Evolutionary conservation across 2,113 vertebrate species (phyloP), one percentile per base, ranked within the genome.

Genomic region (Bos javanicus): DNA sequence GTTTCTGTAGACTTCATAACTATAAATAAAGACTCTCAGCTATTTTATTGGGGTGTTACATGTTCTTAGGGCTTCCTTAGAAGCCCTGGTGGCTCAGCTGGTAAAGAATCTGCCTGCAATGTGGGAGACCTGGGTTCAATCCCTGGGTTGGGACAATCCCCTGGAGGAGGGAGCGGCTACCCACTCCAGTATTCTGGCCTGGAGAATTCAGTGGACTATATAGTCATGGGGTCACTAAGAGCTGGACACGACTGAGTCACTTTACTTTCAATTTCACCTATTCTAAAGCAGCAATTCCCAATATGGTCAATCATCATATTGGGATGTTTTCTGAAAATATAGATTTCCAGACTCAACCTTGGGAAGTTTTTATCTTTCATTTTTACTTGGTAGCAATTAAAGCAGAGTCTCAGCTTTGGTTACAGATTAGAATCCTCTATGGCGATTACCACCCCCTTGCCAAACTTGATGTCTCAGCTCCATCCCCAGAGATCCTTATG

Each of bases 311-410:
- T 91, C 82, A 90, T 28, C 14, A 59, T 54, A 15, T 87, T 84
- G 30, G 10, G n/a, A 60, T 90, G 50, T 62, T 94, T 95, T 94
- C n/a, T 78, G 81, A 57, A 96, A 93, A 94, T 57, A 57, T 5
- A 57, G 28, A 78, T 80, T 95, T 95, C 33, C 33, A 94, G 16
- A 91, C 11, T n/a, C 25, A 97, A 23, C 2, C 2, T 43, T 3
- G 39, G 59, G 28, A 90, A 62, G 23, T 21, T 57, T 48, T 89
- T 39, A 26, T 43, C 43, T 76, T 76, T 76, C 21, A 23, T 84
- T 81, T 56, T 90, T 50, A 50, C 13, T 78, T 33, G 19, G 11
- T 86, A 81, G 21, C 36, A 30, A 26, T 59, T 52, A 90, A 90
- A 82, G 2, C 64, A 67, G 46, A 85, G 17, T 97, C 33, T 86